Percentiles rank a stretch among this genome's conserved stretches.
Evolutionary conservation across 2,113 vertebrate genomes (phyloP).

Genomic region (Ceyx melanurus): DNA sequence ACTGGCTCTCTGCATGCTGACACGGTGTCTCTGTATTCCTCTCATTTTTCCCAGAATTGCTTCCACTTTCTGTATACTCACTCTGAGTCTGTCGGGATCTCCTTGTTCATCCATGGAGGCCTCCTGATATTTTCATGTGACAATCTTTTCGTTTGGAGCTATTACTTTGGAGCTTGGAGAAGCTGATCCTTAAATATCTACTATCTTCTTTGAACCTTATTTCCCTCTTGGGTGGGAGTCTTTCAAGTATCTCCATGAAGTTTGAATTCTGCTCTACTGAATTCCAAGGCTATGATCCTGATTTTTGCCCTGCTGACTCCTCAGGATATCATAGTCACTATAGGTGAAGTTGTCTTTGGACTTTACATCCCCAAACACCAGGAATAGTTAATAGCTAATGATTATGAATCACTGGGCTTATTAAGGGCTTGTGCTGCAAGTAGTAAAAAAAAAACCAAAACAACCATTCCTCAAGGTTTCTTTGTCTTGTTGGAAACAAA

Average conservation of each 20-base stretch:
- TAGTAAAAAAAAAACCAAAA: neutral
- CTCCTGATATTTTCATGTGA: neutral
- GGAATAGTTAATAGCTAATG: neutral
- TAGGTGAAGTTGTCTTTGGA: neutral
- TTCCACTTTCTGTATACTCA: neutral
- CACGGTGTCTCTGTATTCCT: neutral
- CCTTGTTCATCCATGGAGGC: neutral
- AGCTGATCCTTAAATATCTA: neutral
- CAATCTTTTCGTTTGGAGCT: neutral
- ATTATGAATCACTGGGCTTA: neutral
- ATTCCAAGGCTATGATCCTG: neutral
- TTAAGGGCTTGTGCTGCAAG: neutral
- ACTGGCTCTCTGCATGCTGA: fast-evolving
- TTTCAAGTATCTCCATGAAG: neutral
- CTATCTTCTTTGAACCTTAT: neutral
- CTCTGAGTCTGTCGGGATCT: neutral
- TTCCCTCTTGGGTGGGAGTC: neutral
- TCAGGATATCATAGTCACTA: neutral
- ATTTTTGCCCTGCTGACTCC: neutral
- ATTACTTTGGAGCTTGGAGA: neutral
- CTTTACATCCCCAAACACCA: neutral
- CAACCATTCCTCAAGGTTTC: neutral
- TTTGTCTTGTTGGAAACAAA: neutral
- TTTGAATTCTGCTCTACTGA: neutral
- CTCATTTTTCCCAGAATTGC: neutral